Conservation (phyloP, 2,888 invertebrate genomes). For the Drosophila cognata region DNA sequence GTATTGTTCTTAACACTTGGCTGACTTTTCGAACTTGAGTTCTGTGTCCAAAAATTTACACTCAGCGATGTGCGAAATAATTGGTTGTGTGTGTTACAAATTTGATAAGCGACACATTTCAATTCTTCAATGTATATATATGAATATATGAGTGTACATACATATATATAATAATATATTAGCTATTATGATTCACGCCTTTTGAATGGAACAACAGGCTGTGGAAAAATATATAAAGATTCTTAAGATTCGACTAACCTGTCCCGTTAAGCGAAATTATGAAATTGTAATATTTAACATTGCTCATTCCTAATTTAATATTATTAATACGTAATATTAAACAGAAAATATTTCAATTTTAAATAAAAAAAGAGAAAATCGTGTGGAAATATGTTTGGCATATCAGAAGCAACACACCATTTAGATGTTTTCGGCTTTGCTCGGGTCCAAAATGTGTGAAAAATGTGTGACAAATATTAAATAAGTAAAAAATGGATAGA, state of each 20-base stretch:
- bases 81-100: conserved; percentile 9
- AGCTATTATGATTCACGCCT: not conserved
- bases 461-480: not conserved
- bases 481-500: not conserved
- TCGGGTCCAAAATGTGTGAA: not conserved
- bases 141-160: not conserved
- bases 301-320: not conserved
- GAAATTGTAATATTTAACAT: not conserved
- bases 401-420: not conserved
- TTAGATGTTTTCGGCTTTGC: not conserved
- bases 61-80: conserved; percentile 57
- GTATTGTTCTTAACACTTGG: conserved; percentile 34
- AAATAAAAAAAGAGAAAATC: not conserved
- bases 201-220: not conserved
- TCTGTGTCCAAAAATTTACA: conserved; percentile 39
- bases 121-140: not conserved
- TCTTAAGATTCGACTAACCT: not conserved
- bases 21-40: conserved; percentile 38
- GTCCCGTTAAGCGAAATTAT: not conserved
- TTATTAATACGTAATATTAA: not conserved
- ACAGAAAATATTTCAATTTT: not conserved
- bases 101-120: conserved; percentile 18
- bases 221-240: not conserved
- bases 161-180: not conserved
- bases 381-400: not conserved